phyloP scores from a whole-genome alignment of 64 coral and sea anemone species.

The Dendrophyllia cribrosa region DNA sequence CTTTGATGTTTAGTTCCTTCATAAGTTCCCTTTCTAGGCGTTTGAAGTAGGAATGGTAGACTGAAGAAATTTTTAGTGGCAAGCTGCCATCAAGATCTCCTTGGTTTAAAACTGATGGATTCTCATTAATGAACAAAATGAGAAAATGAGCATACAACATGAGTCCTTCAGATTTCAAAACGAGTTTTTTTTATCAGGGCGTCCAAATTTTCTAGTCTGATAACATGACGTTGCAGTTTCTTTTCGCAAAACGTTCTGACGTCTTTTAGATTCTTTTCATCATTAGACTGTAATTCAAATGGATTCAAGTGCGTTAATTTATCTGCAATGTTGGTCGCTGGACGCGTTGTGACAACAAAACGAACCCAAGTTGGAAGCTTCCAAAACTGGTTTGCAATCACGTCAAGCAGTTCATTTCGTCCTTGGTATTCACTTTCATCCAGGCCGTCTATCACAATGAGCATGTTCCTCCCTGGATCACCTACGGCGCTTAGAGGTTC shows the following conservation, averaged over 20 bases:
- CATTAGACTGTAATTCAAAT: neutral
- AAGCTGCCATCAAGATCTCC: neutral
- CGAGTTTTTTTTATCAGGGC: neutral
- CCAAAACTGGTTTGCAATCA: slow-evolving; percentile 7
- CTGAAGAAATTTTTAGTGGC: neutral
- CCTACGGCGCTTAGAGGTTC: slow-evolving; percentile 6
- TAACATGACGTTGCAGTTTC: neutral
- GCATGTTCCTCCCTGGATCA: neutral
- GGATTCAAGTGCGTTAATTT: neutral
- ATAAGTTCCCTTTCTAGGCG: neutral
- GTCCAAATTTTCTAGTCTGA: neutral
- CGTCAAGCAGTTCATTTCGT: slow-evolving; percentile 3
- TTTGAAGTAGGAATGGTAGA: slow-evolving; percentile 48
- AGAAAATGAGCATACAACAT: slow-evolving; percentile 8
- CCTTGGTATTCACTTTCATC: slow-evolving; percentile 40
- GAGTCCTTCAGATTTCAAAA: neutral
- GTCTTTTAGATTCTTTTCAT: neutral
- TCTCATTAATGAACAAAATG: neutral
- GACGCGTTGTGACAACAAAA: slow-evolving; percentile 53
- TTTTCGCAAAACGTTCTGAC: slow-evolving; percentile 7
- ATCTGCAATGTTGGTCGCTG: neutral
- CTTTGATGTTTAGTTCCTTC: neutral
- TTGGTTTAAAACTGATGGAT: neutral
- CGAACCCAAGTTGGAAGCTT: slow-evolving; percentile 31
- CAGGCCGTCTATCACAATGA: slow-evolving; percentile 49